Base-by-base conservation (phyloP, 1,140 invertebrate genomes). In the Globodera rostochiensis region DNA sequence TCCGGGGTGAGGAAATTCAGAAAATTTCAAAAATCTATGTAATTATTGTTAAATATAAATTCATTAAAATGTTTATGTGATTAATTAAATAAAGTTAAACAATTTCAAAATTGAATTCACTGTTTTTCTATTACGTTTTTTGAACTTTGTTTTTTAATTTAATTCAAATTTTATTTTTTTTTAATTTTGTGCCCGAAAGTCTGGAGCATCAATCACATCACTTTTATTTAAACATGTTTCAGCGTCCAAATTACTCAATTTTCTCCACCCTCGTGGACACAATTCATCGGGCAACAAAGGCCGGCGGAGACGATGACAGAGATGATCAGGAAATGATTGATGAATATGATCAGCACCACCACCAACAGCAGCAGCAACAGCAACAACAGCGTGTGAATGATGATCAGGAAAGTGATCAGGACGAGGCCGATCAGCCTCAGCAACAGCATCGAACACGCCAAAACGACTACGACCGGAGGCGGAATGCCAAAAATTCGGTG, bases 201-300 rank as follows among this genome's bases (percentile, higher is more conserved):
- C 25, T 25, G 25, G 25, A 25, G 25, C 25, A 25, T 25, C 25
- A 25, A 25, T 25, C 25, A 25, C 25, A 25, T 25, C 25, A 25
- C 25, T 25, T 25, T 25, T 25, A 25, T 25, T 46, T 36, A 25
- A 47, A n/a, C 21, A n/a, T 70, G 79, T 86, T 88, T 77, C 80
- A 88, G 87, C 80, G 86, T 70, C 87, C 87, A n/a, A 71, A 47
- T 47, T 88, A 88, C 64, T 85, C 87, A 25, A 73, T 88, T n/a
- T 87, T 88, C 74, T 85, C 85, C 64, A 89, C 87, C 11, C 77
- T 88, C 50, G 87, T 88, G 13, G 87, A 88, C 75, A 88, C 84
- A 11, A 88, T 88, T 74, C 87, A 89, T 53, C 49, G 53, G 46
- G 67, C 60, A 25, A 64, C 25, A 76, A 46, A 80, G 36, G 66